Percentiles rank a stretch among this genome's conserved stretches.
Evolutionary conservation across 1,140 invertebrate genomes (phyloP).

Genomic region (Drosophila nasuta): DNA sequence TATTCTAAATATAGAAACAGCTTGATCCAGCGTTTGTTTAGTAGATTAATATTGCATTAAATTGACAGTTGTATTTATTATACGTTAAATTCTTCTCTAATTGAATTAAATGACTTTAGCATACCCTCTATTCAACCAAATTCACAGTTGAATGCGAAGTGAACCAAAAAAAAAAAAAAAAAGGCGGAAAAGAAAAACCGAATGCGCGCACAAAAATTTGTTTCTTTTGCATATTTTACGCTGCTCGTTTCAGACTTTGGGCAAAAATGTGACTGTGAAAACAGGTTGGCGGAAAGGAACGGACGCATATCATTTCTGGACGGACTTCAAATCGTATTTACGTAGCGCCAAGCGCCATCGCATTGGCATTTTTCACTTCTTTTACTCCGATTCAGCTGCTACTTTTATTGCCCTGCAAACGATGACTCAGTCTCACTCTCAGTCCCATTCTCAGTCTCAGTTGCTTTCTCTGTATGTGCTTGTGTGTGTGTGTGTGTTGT

Average conservation of each 20-base stretch:
- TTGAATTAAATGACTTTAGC: neutral
- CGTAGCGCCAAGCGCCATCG: conserved; percentile 25
- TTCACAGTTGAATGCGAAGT: conserved; percentile 1
- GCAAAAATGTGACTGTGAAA: conserved; percentile 71
- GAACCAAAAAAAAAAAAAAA: conserved; percentile 17
- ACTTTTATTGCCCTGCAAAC: conserved; percentile 50
- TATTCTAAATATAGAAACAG: too few relatives aligned
- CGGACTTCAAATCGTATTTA: conserved; percentile 38
- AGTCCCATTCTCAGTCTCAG: neutral
- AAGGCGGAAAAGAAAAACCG: neutral
- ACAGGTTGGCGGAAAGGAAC: conserved; percentile 52
- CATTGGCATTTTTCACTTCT: conserved; percentile 53
- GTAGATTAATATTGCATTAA: too few relatives aligned
- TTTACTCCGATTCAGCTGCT: conserved; percentile 31
- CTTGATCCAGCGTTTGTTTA: too few relatives aligned
- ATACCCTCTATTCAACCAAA: neutral
- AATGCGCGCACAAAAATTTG: conserved; percentile 58
- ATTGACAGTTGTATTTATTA: neutral
- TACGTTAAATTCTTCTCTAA: neutral
- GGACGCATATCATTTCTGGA: conserved; percentile 68
- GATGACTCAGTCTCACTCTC: conserved; percentile 26
- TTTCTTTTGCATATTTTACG: conserved; percentile 80
- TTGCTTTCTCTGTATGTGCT: neutral
- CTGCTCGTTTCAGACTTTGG: conserved; percentile 42
- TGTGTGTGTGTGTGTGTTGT: conserved; percentile 40